Conservation (phyloP, 2,888 invertebrate species). For the Megalurothrips usitatus region DNA sequence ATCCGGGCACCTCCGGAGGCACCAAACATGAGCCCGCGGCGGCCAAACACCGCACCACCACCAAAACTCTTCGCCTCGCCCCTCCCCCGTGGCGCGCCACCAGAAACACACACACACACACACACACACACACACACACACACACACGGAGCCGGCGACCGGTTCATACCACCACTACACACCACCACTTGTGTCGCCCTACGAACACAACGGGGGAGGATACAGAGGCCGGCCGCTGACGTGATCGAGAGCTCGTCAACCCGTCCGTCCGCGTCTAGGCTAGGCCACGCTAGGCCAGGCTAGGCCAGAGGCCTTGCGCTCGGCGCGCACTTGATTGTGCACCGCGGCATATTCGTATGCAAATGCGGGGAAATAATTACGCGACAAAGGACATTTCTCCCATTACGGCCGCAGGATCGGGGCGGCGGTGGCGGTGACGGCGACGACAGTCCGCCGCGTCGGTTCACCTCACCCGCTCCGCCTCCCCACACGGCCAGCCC, state of each 20-base stretch:
- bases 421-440: background rate
- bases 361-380: background rate
- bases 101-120: too few relatives aligned
- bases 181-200: background rate
- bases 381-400: constrained; percentile 1
- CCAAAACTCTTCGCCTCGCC: background rate
- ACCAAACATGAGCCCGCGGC: constrained; percentile 14
- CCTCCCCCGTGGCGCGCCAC: background rate
- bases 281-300: background rate
- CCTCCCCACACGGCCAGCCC: background rate
- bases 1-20: background rate
- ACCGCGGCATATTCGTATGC: background rate
- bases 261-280: background rate
- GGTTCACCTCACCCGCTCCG: background rate
- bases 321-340: background rate
- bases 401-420: background rate
- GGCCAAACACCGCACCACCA: background rate
- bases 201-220: constrained; percentile 5
- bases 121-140: too few relatives aligned
- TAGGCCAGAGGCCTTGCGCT: too few relatives aligned
- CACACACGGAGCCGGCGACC: background rate
- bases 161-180: background rate
- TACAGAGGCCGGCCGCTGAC: too few relatives aligned
- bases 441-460: background rate
- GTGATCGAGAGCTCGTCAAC: too few relatives aligned